Evolutionary conservation across 2,113 vertebrate species (phyloP).

Genomic region (Corythornis madagascariensis): DNA sequence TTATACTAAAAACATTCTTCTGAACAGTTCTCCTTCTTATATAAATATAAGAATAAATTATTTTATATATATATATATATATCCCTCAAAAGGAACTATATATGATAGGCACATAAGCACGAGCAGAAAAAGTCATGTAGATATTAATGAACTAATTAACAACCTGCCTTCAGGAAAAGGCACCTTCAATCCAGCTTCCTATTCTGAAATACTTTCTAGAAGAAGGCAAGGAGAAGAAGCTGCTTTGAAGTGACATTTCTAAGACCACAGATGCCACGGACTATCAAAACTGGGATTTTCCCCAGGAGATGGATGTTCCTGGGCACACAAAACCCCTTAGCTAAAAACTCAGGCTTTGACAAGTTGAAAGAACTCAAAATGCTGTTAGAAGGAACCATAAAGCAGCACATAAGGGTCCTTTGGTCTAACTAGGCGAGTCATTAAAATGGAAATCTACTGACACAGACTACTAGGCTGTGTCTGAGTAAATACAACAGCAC

Average conservation of each 20-base stretch:
- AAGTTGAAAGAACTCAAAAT: background rate
- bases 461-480: background rate
- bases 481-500: background rate
- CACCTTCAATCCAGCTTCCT: background rate
- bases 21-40: background rate
- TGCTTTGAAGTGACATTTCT: background rate
- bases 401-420: background rate
- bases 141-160: background rate
- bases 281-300: background rate
- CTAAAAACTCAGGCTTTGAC: background rate
- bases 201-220: background rate
- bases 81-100: background rate
- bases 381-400: background rate
- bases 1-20: background rate
- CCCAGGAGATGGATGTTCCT: background rate
- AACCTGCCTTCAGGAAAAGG: background rate
- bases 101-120: background rate
- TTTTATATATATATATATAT: no score
- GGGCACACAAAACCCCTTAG: background rate
- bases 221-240: background rate
- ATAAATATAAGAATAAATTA: no score
- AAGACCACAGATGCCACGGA: background rate
- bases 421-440: background rate
- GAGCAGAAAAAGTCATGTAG: background rate
- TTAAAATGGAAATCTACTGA: background rate